A percentile compares a stretch with the other conserved stretches of the same genome.
Conservation (phyloP, 1,140 invertebrate species). For the Agraylea sexmaculata region DNA sequence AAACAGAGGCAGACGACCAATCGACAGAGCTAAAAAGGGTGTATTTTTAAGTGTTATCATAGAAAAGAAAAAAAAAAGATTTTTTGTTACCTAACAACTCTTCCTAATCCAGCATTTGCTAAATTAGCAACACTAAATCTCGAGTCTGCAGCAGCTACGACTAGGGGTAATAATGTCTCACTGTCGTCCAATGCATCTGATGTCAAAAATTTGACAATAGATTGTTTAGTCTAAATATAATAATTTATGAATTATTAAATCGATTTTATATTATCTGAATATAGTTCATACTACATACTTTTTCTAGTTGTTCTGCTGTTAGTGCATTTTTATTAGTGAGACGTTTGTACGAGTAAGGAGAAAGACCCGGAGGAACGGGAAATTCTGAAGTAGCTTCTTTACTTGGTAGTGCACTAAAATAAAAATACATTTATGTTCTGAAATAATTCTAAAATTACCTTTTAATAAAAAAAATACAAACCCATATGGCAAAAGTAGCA, state of each 20-base stretch:
- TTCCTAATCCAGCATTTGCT: slow-evolving; percentile 63
- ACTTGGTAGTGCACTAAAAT: slow-evolving; percentile 29
- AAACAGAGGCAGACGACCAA: slow-evolving; percentile 56
- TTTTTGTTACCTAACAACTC: slow-evolving; percentile 48
- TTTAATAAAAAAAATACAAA: slow-evolving; percentile 28
- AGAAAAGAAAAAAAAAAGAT: background rate
- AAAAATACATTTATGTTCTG: background rate
- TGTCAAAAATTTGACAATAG: slow-evolving; percentile 71
- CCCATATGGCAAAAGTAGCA: slow-evolving; percentile 78
- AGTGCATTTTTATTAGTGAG: slow-evolving; percentile 63
- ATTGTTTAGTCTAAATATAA: slow-evolving; percentile 51
- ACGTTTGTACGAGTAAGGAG: slow-evolving; percentile 65
- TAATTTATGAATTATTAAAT: slow-evolving; percentile 1
- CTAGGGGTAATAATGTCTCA: slow-evolving; percentile 64
- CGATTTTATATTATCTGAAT: background rate
- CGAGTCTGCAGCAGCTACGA: slow-evolving; percentile 78
- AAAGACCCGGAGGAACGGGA: slow-evolving; percentile 67
- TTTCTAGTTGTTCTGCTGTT: slow-evolving; percentile 73
- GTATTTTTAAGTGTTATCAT: background rate
- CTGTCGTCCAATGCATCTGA: slow-evolving; percentile 62
- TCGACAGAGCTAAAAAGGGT: slow-evolving; percentile 51
- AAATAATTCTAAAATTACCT: slow-evolving; percentile 11
- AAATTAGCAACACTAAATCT: slow-evolving; percentile 68
- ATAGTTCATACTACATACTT: slow-evolving; percentile 32
- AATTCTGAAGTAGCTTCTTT: slow-evolving; percentile 39